These are phyloP conservation scores for Chiloscyllium punctatum DNA, from an alignment of 2,797 vertebrate genomes.

Conservation along the genomic window DNA sequence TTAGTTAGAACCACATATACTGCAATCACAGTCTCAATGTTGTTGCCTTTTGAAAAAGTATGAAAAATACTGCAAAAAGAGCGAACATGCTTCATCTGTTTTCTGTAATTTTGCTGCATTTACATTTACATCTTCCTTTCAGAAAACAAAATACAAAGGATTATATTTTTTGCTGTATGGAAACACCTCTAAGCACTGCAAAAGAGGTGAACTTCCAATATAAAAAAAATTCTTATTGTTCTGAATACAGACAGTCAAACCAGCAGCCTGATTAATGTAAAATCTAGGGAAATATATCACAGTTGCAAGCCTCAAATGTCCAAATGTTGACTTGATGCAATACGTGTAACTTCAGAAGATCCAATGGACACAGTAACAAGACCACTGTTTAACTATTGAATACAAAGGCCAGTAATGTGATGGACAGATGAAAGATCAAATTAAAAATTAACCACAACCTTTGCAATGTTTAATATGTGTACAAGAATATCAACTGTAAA, in stretches of 20 bases:
- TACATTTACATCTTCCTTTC: not conserved
- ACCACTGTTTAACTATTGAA: not conserved
- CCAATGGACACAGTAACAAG: not conserved
- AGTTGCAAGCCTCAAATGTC: not conserved
- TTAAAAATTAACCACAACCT: not conserved
- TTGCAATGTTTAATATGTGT: not conserved
- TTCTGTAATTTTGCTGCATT: not conserved
- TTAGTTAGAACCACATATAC: not conserved
- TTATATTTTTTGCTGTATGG: not conserved
- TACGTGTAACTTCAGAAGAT: not conserved
- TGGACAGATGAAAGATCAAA: not conserved
- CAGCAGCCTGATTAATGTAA: not conserved
- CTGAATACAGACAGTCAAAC: not conserved
- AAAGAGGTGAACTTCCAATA: not conserved
- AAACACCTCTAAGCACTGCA: not conserved
- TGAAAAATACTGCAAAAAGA: not conserved
- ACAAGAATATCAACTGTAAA: not conserved
- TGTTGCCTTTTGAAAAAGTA: not conserved
- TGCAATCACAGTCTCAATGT: not conserved
- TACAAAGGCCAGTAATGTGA: not conserved
- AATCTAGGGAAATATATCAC: not conserved
- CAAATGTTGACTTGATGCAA: not conserved
- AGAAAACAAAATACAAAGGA: not conserved
- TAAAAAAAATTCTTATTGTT: not conserved
- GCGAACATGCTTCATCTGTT: not conserved